These are phyloP conservation scores for Eristalinus sepulchralis DNA, from an alignment of 2,888 invertebrate genomes.

Conservation along the genomic window DNA sequence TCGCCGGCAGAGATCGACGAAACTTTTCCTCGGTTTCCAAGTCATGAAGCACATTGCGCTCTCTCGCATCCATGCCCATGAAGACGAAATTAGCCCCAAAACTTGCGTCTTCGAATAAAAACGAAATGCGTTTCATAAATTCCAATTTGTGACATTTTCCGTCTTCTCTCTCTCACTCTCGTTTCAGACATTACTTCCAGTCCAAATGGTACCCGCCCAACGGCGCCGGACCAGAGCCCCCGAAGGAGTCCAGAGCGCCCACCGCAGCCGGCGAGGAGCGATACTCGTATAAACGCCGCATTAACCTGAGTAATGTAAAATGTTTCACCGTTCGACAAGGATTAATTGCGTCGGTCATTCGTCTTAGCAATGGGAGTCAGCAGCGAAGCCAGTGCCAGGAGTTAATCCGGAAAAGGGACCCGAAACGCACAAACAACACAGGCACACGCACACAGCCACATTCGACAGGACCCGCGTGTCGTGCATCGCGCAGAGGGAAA, in stretches of 20 bases:
- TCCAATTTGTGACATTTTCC: conserved; percentile 8
- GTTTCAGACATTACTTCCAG: conserved; percentile 39
- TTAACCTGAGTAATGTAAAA: conserved; percentile 70
- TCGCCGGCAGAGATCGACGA: not conserved
- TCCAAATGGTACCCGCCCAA: conserved; percentile 48
- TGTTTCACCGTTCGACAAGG: conserved; percentile 64
- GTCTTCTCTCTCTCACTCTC: not conserved
- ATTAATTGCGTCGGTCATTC: conserved; percentile 60
- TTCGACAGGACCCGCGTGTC: not conserved
- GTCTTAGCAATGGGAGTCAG: conserved; percentile 54
- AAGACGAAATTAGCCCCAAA: not conserved
- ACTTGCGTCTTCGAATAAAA: not conserved
- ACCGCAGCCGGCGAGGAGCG: conserved; percentile 30
- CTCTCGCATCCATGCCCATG: not conserved
- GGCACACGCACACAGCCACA: not conserved
- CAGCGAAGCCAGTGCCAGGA: conserved; percentile 37
- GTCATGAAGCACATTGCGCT: not conserved
- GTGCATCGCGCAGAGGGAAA: not conserved
- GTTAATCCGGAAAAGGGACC: conserved; percentile 45
- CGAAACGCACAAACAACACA: not conserved
- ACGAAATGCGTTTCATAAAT: conserved; percentile 21
- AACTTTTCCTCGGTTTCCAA: not conserved
- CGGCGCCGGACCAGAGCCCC: not conserved
- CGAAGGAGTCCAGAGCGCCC: not conserved
- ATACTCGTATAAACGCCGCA: conserved; percentile 78